phyloP scores from a whole-genome alignment of 1,140 invertebrate genomes.

The Dermatophagoides farinae region DNA sequence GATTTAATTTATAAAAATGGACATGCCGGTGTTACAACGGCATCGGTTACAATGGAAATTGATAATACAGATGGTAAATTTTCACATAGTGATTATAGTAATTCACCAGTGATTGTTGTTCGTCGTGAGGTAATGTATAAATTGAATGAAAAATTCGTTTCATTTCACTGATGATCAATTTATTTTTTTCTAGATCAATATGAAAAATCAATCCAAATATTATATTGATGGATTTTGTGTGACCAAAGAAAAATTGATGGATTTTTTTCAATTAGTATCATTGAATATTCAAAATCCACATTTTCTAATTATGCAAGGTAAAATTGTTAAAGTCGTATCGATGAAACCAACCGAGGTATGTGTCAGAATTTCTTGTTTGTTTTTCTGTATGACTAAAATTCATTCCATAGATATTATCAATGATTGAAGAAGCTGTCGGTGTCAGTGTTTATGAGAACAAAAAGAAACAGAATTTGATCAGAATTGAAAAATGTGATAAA shows the following conservation, averaged over 20 bases:
- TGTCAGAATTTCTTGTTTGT: neutral
- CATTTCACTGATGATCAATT: neutral
- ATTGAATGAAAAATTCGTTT: neutral
- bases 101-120: constrained; percentile 74
- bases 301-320: constrained; percentile 98
- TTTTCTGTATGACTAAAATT: constrained; percentile 10
- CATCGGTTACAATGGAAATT: constrained; percentile 85
- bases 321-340: constrained; percentile 95
- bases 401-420: constrained; percentile 55
- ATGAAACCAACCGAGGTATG: constrained; percentile 88
- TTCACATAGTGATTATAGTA: constrained; percentile 77
- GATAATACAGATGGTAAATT: constrained; percentile 67
- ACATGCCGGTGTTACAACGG: constrained; percentile 84
- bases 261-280: constrained; percentile 88
- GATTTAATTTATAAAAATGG: constrained; percentile 95
- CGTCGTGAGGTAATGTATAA: constrained; percentile 50
- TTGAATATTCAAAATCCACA: constrained; percentile 98
- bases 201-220: constrained; percentile 55
- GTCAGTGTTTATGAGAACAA: constrained; percentile 91
- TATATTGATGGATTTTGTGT: constrained; percentile 81
- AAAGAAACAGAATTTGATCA: constrained; percentile 62
- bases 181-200: constrained; percentile 26
- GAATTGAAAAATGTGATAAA: constrained; percentile 80
- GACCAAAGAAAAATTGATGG: constrained; percentile 66
- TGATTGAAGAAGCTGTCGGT: constrained; percentile 98